These are phyloP conservation scores for Elephas maximus DNA, from an alignment of 2,113 vertebrate species.

Conservation along the genomic window DNA sequence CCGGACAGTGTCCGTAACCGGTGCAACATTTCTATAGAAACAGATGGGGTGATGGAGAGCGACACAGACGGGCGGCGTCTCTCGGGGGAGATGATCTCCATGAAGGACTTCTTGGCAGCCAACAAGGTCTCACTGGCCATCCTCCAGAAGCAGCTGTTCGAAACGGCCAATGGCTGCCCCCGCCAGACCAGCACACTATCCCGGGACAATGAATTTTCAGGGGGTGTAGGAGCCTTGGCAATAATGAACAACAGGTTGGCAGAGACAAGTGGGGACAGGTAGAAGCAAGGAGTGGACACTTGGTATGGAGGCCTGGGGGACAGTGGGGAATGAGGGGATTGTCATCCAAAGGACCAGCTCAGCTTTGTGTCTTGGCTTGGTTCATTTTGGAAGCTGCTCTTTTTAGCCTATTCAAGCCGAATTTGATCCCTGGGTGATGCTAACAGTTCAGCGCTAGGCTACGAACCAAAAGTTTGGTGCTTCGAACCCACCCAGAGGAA, in stretches of 20 bases:
- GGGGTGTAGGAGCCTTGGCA: slow-evolving; percentile 96
- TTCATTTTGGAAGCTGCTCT: not conserved
- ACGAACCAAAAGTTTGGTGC: not conserved
- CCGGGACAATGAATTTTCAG: slow-evolving; percentile 95
- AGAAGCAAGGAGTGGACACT: slow-evolving; percentile 55
- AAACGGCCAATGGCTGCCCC: slow-evolving; percentile 94
- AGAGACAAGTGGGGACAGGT: slow-evolving; percentile 97
- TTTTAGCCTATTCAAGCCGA: not conserved
- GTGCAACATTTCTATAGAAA: slow-evolving; percentile 94
- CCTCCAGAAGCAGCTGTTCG: slow-evolving; percentile 97
- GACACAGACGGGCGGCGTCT: slow-evolving; percentile 94
- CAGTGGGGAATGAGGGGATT: not conserved
- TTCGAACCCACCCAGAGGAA: not conserved
- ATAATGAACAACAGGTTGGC: slow-evolving; percentile 98
- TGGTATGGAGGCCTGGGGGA: not conserved
- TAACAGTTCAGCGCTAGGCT: not conserved
- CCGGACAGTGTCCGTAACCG: slow-evolving; percentile 90
- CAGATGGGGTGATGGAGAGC: slow-evolving; percentile 93
- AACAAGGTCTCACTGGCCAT: slow-evolving; percentile 97
- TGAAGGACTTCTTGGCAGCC: slow-evolving; percentile 96
- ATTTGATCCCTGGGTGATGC: not conserved
- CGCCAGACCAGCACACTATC: slow-evolving; percentile 88
- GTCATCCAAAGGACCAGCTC: not conserved
- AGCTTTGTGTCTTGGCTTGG: accelerated
- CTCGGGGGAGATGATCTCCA: slow-evolving; percentile 98